Evolutionary conservation across 2,888 invertebrate species (phyloP).

Genomic region (Netelia inedita): DNA sequence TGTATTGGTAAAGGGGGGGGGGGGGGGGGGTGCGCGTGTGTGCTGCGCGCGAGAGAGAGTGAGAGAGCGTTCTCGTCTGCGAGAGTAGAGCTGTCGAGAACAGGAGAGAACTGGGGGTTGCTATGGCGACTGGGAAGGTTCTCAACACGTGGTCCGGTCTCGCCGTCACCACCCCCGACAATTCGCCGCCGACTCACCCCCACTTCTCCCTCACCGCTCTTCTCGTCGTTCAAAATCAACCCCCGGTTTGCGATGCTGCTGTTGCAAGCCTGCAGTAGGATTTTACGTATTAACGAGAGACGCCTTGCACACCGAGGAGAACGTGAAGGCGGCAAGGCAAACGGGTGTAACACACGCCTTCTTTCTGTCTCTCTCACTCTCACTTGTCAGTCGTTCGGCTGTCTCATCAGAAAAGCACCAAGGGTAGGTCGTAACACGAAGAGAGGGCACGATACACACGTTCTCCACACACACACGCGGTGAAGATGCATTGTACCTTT

Average conservation of each 20-base stretch:
- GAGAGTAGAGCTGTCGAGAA: constrained; percentile 17
- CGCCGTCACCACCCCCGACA: constrained; percentile 56
- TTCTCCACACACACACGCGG: neutral
- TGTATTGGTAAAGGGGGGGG: neutral
- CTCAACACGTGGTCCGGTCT: constrained; percentile 83
- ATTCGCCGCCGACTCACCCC: constrained; percentile 45
- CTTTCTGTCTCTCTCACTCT: constrained; percentile 22
- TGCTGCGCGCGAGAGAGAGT: constrained; percentile 33
- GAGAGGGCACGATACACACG: neutral
- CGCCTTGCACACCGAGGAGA: constrained; percentile 68
- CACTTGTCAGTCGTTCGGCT: constrained; percentile 28
- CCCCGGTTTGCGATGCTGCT: constrained; percentile 18
- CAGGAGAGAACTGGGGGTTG: constrained; percentile 79
- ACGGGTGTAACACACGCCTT: constrained; percentile 68
- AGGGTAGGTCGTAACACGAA: constrained; percentile 48
- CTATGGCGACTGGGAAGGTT: constrained; percentile 82
- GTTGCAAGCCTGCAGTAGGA: constrained; percentile 69
- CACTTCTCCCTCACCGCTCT: constrained; percentile 13
- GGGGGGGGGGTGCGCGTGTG: constrained; percentile 17
- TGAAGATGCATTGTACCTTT: constrained; percentile 40
- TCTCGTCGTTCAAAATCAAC: neutral
- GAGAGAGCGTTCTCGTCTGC: constrained; percentile 44
- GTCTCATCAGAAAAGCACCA: constrained; percentile 57
- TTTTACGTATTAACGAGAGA: constrained; percentile 83
- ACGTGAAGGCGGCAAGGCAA: neutral